A percentile compares a stretch with the other conserved stretches of the same genome.
These are phyloP conservation scores for Scopus umbretta DNA, from an alignment of 2,113 vertebrate species.

Conservation along the genomic window DNA sequence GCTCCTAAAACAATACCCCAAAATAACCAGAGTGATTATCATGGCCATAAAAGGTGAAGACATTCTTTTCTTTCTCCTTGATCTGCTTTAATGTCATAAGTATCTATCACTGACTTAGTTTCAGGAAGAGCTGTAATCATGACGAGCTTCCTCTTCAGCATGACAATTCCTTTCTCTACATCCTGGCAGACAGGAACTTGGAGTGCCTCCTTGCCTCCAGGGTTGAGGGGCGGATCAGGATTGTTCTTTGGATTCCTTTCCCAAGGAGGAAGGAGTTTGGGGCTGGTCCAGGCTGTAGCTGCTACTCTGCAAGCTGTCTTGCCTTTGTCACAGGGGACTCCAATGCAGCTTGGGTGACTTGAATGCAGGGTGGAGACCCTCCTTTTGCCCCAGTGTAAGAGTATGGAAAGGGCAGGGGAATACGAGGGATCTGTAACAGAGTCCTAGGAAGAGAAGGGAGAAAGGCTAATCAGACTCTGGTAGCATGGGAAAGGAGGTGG, in stretches of 20 bases:
- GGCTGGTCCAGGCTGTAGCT: background rate
- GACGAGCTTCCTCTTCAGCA: background rate
- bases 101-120: background rate
- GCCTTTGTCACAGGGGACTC: background rate
- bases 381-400: background rate
- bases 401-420: background rate
- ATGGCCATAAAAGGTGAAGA: background rate
- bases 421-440: background rate
- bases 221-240: background rate
- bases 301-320: background rate
- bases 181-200: background rate
- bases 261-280: background rate
- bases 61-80: background rate
- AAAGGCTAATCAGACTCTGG: background rate
- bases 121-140: background rate
- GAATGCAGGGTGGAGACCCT: background rate
- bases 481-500: background rate
- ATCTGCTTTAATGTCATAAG: background rate
- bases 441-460: no score
- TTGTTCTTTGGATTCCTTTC: background rate
- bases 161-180: accelerated
- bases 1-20: background rate
- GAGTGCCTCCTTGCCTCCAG: background rate
- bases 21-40: background rate
- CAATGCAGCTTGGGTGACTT: accelerated